Percentiles rank a stretch among this genome's conserved stretches.
These are phyloP conservation scores for Petromus typicus DNA, from an alignment of 2,113 vertebrate species.

Conservation along the genomic window DNA sequence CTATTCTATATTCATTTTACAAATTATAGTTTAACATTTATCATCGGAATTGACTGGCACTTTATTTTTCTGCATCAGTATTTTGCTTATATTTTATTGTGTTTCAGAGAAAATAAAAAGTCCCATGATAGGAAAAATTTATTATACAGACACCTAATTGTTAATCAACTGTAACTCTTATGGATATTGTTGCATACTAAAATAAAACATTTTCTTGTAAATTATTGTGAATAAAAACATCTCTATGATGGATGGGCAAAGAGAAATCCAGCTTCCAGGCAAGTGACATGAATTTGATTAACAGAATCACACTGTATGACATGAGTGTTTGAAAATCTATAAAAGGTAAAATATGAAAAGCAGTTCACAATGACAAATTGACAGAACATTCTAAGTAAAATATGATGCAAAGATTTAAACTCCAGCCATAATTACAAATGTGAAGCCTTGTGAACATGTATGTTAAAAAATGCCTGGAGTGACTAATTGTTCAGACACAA, in stretches of 20 bases:
- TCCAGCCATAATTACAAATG: not conserved
- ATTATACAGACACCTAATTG: not conserved
- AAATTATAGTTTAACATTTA: slow-evolving; percentile 5
- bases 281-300: slow-evolving; percentile 49
- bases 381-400: slow-evolving; percentile 26
- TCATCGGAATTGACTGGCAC: not conserved
- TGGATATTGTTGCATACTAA: not conserved
- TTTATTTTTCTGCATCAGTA: not conserved
- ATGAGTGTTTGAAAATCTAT: not conserved
- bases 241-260: not conserved
- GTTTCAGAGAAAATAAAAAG: not conserved
- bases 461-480: not conserved
- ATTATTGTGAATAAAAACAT: not conserved
- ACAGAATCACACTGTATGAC: slow-evolving; percentile 3
- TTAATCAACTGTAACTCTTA: slow-evolving; percentile 8
- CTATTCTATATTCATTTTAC: not conserved
- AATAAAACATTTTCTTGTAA: not conserved
- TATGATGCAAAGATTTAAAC: not conserved
- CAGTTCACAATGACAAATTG: slow-evolving; percentile 38
- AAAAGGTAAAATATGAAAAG: slow-evolving; percentile 28
- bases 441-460: not conserved
- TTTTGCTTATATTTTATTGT: slow-evolving; percentile 31
- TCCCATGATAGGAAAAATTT: not conserved
- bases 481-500: not conserved
- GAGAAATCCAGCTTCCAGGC: slow-evolving; percentile 12